Conservation (phyloP, 2,888 invertebrate genomes). For the Stenotaenia linearis region DNA sequence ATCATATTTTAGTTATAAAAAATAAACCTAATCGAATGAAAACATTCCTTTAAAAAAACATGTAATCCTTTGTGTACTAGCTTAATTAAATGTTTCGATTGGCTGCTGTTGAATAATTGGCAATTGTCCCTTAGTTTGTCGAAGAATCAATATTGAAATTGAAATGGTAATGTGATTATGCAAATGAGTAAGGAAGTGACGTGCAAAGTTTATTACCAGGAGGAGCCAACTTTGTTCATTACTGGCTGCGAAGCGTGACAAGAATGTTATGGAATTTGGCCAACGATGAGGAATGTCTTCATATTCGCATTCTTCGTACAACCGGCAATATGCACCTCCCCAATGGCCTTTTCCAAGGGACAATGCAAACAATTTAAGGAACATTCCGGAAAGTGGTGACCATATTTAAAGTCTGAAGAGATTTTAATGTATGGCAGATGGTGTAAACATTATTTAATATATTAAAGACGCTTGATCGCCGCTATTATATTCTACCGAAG, state of each 20-base stretch:
- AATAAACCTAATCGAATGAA: no score
- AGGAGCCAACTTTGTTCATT: background rate
- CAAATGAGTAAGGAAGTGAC: constrained; percentile 10
- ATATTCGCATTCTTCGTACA: background rate
- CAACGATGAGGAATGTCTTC: constrained; percentile 20
- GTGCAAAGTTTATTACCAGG: constrained; percentile 15
- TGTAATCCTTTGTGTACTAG: background rate
- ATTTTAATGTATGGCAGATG: background rate
- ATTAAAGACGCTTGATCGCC: no score
- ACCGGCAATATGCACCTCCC: background rate
- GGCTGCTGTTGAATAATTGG: background rate
- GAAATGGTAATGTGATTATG: constrained; percentile 17
- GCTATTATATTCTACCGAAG: no score
- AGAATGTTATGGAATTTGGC: constrained; percentile 17
- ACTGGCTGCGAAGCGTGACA: constrained; percentile 19
- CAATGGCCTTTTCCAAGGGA: constrained; percentile 4
- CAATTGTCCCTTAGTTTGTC: background rate
- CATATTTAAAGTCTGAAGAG: background rate
- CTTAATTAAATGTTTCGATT: background rate
- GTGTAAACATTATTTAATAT: no score
- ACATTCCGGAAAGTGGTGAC: background rate
- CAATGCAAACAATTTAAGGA: constrained; percentile 10
- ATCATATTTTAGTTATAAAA: background rate
- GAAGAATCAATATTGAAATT: constrained; percentile 19
- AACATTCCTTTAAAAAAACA: no score